Evolutionary conservation across 1,140 invertebrate species (phyloP).

Genomic region (honey bee (Apis mellifera)): DNA sequence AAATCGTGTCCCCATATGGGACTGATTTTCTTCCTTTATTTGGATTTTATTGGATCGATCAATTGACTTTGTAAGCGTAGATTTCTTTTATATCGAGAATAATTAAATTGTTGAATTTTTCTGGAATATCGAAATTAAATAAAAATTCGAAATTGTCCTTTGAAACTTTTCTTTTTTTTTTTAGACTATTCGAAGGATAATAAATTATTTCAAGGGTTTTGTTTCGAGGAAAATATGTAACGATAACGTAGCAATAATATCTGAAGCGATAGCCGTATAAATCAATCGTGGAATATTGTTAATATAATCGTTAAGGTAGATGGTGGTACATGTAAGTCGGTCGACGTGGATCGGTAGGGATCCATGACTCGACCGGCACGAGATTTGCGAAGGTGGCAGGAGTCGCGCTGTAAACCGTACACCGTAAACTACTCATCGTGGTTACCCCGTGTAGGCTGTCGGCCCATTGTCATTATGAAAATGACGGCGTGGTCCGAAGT

Average conservation of each 20-base stretch:
- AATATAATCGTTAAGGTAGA: slow-evolving; percentile 38
- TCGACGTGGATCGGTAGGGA: slow-evolving; percentile 15
- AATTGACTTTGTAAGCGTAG: too few species aligned
- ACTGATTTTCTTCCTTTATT: background rate
- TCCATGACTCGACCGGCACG: slow-evolving; percentile 38
- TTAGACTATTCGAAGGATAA: too few species aligned
- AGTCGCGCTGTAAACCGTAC: slow-evolving; percentile 56
- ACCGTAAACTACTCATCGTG: slow-evolving; percentile 61
- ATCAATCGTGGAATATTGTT: background rate
- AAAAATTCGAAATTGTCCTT: too few species aligned
- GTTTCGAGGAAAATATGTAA: too few species aligned
- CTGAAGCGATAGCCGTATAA: background rate
- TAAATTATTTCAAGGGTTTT: too few species aligned
- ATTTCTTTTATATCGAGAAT: too few species aligned
- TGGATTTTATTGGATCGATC: too few species aligned
- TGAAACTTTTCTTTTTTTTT: too few species aligned
- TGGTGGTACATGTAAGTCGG: slow-evolving; percentile 18
- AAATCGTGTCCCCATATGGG: background rate
- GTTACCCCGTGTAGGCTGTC: slow-evolving; percentile 61
- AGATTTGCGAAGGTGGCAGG: slow-evolving; percentile 64
- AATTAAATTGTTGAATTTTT: too few species aligned
- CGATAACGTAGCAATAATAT: too few species aligned
- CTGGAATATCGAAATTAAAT: too few species aligned
- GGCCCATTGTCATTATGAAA: slow-evolving; percentile 72
- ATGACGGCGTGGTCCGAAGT: slow-evolving; percentile 59